phyloP scores from a whole-genome alignment of 2,113 vertebrate genomes.

The Leiothrix lutea region DNA sequence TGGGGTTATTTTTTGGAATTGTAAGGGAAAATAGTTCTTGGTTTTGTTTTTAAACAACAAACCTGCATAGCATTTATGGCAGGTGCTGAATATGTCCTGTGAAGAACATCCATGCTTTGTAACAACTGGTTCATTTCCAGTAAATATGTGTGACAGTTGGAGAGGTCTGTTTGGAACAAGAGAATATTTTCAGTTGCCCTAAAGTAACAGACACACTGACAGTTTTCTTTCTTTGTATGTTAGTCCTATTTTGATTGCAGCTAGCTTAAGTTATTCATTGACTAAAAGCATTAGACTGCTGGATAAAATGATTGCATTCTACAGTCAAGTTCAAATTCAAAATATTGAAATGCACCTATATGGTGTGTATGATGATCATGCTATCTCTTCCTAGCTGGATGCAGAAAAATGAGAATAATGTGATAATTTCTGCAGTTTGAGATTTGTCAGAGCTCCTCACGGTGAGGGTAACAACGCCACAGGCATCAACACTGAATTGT shows the following conservation, averaged over 20 bases:
- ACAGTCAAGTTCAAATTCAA: background rate
- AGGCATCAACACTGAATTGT: background rate
- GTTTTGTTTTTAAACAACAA: conserved; percentile 12
- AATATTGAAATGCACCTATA: background rate
- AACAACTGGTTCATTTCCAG: conserved; percentile 92
- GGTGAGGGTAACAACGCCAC: background rate
- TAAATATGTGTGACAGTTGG: conserved; percentile 86
- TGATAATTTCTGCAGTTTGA: background rate
- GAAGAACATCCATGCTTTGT: conserved; percentile 95
- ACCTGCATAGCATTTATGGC: conserved; percentile 96
- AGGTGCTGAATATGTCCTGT: conserved; percentile 93
- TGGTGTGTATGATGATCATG: background rate
- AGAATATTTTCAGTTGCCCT: conserved; percentile 11
- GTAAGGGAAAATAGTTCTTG: background rate
- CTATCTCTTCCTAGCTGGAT: background rate
- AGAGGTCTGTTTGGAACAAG: conserved; percentile 80
- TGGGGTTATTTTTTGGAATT: background rate
- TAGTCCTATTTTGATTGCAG: background rate
- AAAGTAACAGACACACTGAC: background rate
- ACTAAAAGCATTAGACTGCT: background rate
- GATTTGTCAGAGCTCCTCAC: background rate
- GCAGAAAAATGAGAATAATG: background rate
- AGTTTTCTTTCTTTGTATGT: background rate
- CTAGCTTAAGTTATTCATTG: background rate
- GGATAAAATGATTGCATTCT: background rate